Evolutionary conservation across 2,888 invertebrate genomes (phyloP).

Genomic region (Crepidodera aurea): DNA sequence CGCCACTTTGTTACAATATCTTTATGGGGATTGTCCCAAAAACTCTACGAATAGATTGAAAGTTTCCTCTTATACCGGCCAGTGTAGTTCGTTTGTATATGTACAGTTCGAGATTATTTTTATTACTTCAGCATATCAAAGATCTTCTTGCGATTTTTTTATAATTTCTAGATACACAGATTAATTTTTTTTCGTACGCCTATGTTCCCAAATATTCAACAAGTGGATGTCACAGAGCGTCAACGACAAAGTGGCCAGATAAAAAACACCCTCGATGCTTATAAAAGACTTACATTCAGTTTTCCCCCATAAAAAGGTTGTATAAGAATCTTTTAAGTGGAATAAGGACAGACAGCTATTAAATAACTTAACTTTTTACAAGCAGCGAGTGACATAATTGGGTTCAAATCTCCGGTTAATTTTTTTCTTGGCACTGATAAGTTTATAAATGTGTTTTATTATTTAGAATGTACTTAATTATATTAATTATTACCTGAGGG

Average conservation of each 20-base stretch:
- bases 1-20: no score
- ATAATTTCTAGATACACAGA: no score
- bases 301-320: constrained; percentile 48
- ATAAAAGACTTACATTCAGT: constrained; percentile 58
- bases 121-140: no score
- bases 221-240: constrained; percentile 61
- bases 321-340: constrained; percentile 48
- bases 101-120: no score
- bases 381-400: constrained; percentile 50
- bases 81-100: no score
- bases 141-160: no score
- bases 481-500: no score
- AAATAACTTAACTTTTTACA: constrained; percentile 48
- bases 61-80: no score
- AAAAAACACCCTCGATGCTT: constrained; percentile 61
- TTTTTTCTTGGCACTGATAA: constrained; percentile 5
- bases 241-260: constrained; percentile 62
- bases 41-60: no score
- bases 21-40: no score
- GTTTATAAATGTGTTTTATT: not conserved
- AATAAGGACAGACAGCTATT: constrained; percentile 50
- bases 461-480: no score
- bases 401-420: constrained; percentile 28
- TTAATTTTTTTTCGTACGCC: constrained; percentile 26
- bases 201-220: constrained; percentile 53